Base-by-base conservation (phyloP, 2,113 vertebrate genomes). In the Bos javanicus region DNA sequence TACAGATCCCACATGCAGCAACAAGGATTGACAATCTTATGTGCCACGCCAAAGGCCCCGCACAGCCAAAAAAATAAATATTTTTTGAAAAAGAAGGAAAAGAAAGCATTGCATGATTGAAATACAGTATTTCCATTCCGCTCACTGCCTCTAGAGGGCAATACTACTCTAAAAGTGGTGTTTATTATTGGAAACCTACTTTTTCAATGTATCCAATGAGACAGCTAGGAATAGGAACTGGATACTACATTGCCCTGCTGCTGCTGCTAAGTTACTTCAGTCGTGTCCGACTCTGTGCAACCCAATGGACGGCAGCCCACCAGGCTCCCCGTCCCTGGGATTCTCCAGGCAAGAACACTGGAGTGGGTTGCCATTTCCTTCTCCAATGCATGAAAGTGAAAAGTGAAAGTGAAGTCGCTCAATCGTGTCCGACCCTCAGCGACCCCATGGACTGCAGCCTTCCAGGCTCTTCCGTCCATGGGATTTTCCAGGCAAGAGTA, bases 131-230 rank as follows among this genome's bases (percentile, higher is more conserved):
- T 54, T 81, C 28, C 30, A 28, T 92, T 90, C 52, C 23, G 12
- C 50, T 76, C 62, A n/a, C 74, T 83, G 46, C 85, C 74, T 26
- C 26, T 92, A 82, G 33, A 57, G 36, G 85, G 81, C 89, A 89
- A 0, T 64, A 64, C 39, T 62, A 74, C 54, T 50, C 52, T 82
- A 57, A 87, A 64, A 78, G n/a, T 62, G 54, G 14, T 56, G 7
- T 52, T 89, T 54, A 36, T 78, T 52, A 4, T 62, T 85, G 59
- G 84, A 89, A 86, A 76, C 60, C 33, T 56, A 43, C 26, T 80
- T 92, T 86, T 59, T 74, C 84, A 92, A 4, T 92, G 57, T 50
- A 48, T 88, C 78, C 76, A 81, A 5, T 74, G 15, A 54, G 59
- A 81, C n/a, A 95, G 67, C n/a, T 28, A 59, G 43, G 15, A 91